A percentile compares a stretch with the other conserved stretches of the same genome.
Conservation (phyloP, 2,888 invertebrate genomes). For the Limnephilus rhombicus region DNA sequence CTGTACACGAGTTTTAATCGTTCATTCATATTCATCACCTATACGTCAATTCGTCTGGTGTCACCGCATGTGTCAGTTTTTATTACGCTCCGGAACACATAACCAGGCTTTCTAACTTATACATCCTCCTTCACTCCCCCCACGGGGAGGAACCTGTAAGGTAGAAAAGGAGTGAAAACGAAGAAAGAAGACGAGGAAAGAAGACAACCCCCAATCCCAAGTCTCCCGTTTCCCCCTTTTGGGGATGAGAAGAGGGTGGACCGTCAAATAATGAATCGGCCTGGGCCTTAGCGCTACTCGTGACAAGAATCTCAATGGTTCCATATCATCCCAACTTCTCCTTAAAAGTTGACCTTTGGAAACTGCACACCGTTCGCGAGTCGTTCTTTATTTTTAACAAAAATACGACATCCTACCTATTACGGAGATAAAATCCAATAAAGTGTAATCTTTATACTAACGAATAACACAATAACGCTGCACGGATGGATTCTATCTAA, state of each 20-base stretch:
- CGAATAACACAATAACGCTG: neutral
- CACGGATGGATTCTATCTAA: neutral
- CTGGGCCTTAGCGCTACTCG: constrained; percentile 61
- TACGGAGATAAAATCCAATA: neutral
- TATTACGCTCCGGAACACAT: constrained; percentile 50
- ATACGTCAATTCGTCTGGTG: constrained; percentile 34
- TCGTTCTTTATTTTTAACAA: constrained; percentile 14
- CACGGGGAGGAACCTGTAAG: neutral
- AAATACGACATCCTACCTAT: constrained; percentile 1
- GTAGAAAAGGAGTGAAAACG: neutral
- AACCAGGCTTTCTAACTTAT: constrained; percentile 26
- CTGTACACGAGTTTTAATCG: neutral
- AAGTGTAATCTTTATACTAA: neutral
- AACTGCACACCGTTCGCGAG: constrained; percentile 47
- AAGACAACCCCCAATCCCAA: neutral
- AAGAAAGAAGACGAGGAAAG: constrained; percentile 13
- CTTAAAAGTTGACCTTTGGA: constrained; percentile 49
- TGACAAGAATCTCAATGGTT: constrained; percentile 60
- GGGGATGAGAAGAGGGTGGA: neutral
- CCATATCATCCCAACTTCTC: constrained; percentile 42
- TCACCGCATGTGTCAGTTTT: constrained; percentile 46
- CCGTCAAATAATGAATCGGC: constrained; percentile 65
- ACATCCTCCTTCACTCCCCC: neutral
- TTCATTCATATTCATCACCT: constrained; percentile 45
- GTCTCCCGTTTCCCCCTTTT: neutral